Percentiles rank a stretch among this genome's conserved stretches.
phyloP scores from a whole-genome alignment of 2,797 vertebrate species.

The Ispidina lecontei region DNA sequence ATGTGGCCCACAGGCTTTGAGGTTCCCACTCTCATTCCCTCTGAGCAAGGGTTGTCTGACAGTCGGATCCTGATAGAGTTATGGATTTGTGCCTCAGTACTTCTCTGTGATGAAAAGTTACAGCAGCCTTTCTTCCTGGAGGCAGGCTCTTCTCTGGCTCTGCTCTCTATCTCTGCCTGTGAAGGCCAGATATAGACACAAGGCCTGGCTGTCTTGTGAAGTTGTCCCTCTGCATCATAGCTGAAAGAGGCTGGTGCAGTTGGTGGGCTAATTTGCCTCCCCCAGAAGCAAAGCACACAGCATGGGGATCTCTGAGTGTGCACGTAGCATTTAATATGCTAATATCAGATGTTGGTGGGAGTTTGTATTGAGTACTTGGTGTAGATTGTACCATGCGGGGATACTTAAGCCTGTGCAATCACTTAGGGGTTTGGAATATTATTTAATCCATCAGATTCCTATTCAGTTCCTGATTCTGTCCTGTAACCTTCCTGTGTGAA shows the following conservation, averaged over 20 bases:
- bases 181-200: not conserved
- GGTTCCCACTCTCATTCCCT: not conserved
- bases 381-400: not conserved
- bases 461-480: not conserved
- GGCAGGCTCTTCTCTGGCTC: not conserved
- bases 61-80: not conserved
- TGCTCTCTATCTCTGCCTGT: not conserved
- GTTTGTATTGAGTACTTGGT: not conserved
- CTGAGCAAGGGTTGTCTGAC: not conserved
- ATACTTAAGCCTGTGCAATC: not conserved
- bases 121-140: not conserved
- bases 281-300: not conserved
- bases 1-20: not conserved
- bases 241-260: not conserved
- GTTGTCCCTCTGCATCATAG: not conserved
- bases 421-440: not conserved
- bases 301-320: not conserved
- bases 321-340: not conserved
- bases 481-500: accelerated
- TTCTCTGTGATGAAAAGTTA: not conserved
- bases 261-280: not conserved
- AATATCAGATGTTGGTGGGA: not conserved
- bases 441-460: not conserved
- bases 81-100: not conserved
- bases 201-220: not conserved